phyloP scores from a whole-genome alignment of 92 coral and sea anemone genomes.

The Galaxea fascicularis region DNA sequence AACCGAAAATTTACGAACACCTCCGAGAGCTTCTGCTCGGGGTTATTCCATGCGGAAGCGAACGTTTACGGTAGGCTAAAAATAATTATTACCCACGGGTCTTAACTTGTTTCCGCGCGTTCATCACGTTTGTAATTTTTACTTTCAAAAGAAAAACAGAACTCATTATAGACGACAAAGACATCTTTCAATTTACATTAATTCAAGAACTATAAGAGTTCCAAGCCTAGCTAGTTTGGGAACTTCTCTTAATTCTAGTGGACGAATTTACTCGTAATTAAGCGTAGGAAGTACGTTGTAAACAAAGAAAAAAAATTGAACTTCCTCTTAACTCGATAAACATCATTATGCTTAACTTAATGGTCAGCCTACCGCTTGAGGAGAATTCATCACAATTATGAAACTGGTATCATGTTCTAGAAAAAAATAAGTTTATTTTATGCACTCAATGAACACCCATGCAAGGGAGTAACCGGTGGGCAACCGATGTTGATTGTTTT shows the following conservation, averaged over 20 bases:
- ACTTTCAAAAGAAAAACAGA: not conserved
- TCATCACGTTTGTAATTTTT: conserved; percentile 18
- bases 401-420: not conserved
- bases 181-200: no score
- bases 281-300: not conserved
- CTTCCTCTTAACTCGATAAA: no score
- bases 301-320: not conserved
- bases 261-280: not conserved
- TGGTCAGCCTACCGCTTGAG: not conserved
- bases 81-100: conserved; percentile 36
- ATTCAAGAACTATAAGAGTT: not conserved
- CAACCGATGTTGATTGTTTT: conserved; percentile 12
- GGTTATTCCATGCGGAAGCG: conserved; percentile 6
- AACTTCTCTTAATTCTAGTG: not conserved
- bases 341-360: no score
- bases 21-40: conserved; percentile 5
- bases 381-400: no score
- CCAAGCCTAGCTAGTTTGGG: no score
- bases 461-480: not conserved
- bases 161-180: not conserved
- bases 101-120: conserved; percentile 21
- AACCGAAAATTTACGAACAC: conserved; percentile 38
- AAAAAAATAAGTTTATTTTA: not conserved
- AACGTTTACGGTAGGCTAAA: conserved; percentile 23
- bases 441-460: not conserved